These are phyloP conservation scores for Enteromius afrohamiltoni DNA, from an alignment of 2,797 vertebrate genomes.

Conservation along the genomic window DNA sequence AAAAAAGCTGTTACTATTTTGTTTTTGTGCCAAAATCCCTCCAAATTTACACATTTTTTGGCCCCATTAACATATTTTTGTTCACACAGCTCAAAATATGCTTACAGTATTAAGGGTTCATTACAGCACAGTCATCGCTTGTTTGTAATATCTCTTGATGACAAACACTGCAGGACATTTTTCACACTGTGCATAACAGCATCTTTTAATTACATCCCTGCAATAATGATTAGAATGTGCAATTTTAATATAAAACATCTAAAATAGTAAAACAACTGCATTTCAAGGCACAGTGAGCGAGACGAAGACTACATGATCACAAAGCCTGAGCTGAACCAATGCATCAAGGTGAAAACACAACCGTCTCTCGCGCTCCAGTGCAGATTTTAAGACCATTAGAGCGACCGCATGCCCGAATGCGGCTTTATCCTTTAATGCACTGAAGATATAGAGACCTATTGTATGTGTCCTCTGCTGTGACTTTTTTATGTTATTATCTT, in stretches of 20 bases:
- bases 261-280: neutral
- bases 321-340: neutral
- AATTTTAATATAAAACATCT: neutral
- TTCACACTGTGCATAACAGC: conserved; percentile 7
- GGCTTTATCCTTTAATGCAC: conserved; percentile 39
- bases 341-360: neutral
- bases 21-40: neutral
- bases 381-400: conserved; percentile 20
- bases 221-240: neutral
- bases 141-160: neutral
- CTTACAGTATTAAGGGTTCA: neutral
- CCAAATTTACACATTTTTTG: neutral
- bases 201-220: conserved; percentile 1
- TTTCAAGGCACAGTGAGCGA: neutral
- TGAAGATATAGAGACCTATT: conserved; percentile 20
- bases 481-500: conserved; percentile 33
- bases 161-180: conserved; percentile 28
- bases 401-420: neutral
- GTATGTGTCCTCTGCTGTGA: conserved; percentile 28
- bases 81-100: conserved; percentile 3
- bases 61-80: neutral
- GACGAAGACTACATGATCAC: neutral
- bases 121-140: neutral
- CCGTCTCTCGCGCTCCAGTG: neutral
- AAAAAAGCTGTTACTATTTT: too few relatives aligned